Percentiles rank a stretch among this genome's conserved stretches.
phyloP scores from a whole-genome alignment of 2,113 vertebrate species.

The Struthio camelus region DNA sequence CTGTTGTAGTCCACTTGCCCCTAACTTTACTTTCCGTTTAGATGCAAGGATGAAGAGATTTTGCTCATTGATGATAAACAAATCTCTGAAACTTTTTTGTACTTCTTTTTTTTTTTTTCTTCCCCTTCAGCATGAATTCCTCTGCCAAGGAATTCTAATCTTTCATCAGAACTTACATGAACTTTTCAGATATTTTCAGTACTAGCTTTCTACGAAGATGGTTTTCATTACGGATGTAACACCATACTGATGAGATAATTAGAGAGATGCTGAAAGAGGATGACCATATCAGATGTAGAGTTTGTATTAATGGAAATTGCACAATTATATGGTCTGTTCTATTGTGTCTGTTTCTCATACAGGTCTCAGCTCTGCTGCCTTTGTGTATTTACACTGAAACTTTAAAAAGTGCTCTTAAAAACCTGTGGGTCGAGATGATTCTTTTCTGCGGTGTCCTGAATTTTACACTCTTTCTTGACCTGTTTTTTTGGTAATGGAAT shows the following conservation, averaged over 20 bases:
- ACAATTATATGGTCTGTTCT: not conserved
- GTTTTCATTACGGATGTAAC: rapidly evolving
- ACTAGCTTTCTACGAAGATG: not conserved
- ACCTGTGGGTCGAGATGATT: rapidly evolving
- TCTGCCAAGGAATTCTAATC: not conserved
- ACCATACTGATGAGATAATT: not conserved
- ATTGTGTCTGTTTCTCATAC: rapidly evolving
- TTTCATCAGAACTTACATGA: rapidly evolving
- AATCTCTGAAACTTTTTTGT: not conserved
- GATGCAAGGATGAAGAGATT: no score
- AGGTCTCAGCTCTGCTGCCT: not conserved
- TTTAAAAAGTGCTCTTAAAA: rapidly evolving
- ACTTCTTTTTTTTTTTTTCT: not conserved
- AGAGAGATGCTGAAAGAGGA: not conserved
- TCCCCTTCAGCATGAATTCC: rapidly evolving
- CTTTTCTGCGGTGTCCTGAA: not conserved
- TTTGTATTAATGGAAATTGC: rapidly evolving
- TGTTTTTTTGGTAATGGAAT: not conserved
- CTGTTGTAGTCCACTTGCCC: not conserved
- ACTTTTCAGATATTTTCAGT: not conserved
- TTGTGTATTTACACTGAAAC: rapidly evolving
- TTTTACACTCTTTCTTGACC: not conserved
- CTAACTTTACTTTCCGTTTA: not conserved
- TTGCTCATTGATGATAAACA: rapidly evolving
- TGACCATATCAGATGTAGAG: rapidly evolving